These are phyloP conservation scores for Sardinella longiceps DNA, from an alignment of 2,797 vertebrate genomes.

Conservation along the genomic window DNA sequence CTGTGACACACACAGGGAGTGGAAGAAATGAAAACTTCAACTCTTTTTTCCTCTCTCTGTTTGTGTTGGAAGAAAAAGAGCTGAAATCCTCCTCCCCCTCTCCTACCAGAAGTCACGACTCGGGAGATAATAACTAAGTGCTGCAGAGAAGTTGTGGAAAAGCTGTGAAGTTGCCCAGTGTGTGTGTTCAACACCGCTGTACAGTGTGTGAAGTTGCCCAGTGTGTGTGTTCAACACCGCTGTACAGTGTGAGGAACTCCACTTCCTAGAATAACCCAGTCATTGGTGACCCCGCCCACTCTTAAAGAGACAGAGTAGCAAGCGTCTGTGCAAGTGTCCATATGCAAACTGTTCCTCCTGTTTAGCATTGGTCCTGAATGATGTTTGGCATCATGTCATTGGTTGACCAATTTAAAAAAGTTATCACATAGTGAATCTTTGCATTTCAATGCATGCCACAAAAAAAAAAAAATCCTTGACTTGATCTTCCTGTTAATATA, in stretches of 20 bases:
- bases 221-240: too few relatives aligned
- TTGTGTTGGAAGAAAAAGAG: too few relatives aligned
- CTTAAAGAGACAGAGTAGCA: constrained; percentile 72
- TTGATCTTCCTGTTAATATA: neutral
- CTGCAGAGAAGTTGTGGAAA: neutral
- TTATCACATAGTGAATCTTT: too few relatives aligned
- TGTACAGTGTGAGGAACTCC: neutral
- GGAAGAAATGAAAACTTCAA: neutral
- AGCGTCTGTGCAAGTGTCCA: neutral
- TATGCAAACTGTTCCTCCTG: neutral
- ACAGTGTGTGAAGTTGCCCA: too few relatives aligned
- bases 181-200: too few relatives aligned
- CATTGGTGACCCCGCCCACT: constrained; percentile 53
- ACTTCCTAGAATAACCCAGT: constrained; percentile 53
- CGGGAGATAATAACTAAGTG: neutral
- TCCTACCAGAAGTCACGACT: neutral
- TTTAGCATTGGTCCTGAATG: neutral
- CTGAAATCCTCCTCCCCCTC: neutral
- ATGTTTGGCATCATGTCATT: too few relatives aligned
- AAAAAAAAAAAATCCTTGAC: too few relatives aligned
- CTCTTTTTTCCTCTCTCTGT: too few relatives aligned
- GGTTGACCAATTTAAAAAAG: too few relatives aligned
- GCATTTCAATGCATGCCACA: too few relatives aligned
- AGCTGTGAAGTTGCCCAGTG: neutral
- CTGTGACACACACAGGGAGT: neutral